Evolutionary conservation across 2,113 vertebrate species (phyloP).

Genomic region (Argyrosomus japonicus): DNA sequence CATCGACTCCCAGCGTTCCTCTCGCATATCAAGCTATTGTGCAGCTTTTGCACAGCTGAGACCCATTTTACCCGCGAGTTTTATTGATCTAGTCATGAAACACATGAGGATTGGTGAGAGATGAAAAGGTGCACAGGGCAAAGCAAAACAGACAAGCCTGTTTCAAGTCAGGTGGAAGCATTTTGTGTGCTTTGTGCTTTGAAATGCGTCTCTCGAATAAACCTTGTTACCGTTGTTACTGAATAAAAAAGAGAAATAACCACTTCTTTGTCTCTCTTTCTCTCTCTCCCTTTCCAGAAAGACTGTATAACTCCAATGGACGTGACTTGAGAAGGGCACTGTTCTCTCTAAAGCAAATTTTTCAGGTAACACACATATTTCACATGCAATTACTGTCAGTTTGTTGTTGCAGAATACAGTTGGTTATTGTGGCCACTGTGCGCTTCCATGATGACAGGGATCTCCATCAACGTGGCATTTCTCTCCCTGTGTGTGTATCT

Average conservation of each 20-base stretch:
- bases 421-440: slow-evolving; percentile 62
- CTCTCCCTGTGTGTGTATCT: slow-evolving; percentile 33
- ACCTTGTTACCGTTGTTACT: background rate
- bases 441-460: slow-evolving; percentile 68
- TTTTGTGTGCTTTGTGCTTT: background rate
- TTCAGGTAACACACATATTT: slow-evolving; percentile 88
- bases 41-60: slow-evolving; percentile 57
- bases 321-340: slow-evolving; percentile 93
- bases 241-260: background rate
- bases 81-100: slow-evolving; percentile 56
- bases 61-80: slow-evolving; percentile 37
- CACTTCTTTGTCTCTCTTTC: slow-evolving; percentile 12
- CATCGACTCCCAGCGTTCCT: background rate
- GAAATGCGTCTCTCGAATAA: background rate
- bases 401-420: slow-evolving; percentile 51
- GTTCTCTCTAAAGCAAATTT: slow-evolving; percentile 98
- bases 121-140: slow-evolving; percentile 28
- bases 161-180: background rate
- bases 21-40: slow-evolving; percentile 26
- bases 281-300: slow-evolving; percentile 83
- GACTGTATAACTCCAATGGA: slow-evolving; percentile 93
- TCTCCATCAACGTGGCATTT: slow-evolving; percentile 68
- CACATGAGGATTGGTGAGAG: background rate
- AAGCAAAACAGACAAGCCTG: background rate
- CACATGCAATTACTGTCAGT: slow-evolving; percentile 53